A percentile compares a stretch with the other conserved stretches of the same genome.
These are phyloP conservation scores for Trinorchestia longiramus DNA, from an alignment of 1,140 invertebrate genomes.

Conservation along the genomic window DNA sequence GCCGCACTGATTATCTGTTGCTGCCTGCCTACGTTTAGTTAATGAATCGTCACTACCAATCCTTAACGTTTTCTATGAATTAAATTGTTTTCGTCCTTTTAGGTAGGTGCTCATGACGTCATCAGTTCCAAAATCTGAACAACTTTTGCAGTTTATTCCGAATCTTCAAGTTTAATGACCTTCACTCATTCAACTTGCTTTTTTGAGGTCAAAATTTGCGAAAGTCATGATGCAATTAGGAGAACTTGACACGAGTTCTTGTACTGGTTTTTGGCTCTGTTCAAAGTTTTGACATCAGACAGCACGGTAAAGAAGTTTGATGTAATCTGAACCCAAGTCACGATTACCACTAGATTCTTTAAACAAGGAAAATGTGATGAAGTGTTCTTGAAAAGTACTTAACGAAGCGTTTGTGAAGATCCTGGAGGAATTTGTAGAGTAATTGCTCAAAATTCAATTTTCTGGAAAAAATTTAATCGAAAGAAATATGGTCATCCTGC, in stretches of 20 bases:
- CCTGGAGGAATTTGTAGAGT: background rate
- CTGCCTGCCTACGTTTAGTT: background rate
- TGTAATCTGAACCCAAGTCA: background rate
- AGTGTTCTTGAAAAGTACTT: background rate
- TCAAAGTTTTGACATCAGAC: background rate
- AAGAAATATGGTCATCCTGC: background rate
- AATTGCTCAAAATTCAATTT: background rate
- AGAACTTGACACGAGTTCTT: constrained; percentile 15
- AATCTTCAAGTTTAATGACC: background rate
- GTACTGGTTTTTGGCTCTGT: background rate
- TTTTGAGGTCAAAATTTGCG: background rate
- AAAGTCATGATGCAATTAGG: background rate
- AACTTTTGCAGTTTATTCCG: background rate
- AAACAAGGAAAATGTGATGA: background rate
- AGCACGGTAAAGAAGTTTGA: background rate
- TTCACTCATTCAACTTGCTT: background rate
- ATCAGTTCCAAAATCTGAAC: background rate
- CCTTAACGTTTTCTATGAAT: background rate
- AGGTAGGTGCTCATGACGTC: background rate
- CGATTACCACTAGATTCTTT: background rate
- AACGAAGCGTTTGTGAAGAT: background rate
- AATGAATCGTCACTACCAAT: background rate
- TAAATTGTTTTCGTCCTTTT: background rate
- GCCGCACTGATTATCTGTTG: background rate
- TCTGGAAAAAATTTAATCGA: background rate